These are phyloP conservation scores for Nomada goodeniana DNA, from an alignment of 2,888 invertebrate species.

Conservation along the genomic window DNA sequence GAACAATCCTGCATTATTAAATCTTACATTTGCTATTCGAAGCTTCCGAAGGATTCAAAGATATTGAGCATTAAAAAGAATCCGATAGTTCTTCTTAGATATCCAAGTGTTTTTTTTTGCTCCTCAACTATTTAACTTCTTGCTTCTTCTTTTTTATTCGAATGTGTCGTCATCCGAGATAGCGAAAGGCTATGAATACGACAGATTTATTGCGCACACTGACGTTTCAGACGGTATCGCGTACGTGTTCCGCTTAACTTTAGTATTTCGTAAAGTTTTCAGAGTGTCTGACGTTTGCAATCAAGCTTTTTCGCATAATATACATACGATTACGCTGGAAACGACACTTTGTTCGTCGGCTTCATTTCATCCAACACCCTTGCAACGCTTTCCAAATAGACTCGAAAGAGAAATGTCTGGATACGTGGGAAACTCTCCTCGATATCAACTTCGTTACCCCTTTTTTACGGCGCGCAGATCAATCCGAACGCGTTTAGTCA, in stretches of 20 bases:
- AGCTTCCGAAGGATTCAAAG: not conserved
- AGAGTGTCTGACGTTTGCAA: not conserved
- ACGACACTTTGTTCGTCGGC: not conserved
- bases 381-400: conserved; percentile 2
- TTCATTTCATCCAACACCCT: not conserved
- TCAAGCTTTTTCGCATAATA: not conserved
- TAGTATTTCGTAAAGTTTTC: conserved; percentile 10
- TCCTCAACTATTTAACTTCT: not conserved
- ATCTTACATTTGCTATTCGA: not conserved
- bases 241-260: not conserved
- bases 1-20: not conserved
- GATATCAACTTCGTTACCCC: not conserved
- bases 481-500: not conserved
- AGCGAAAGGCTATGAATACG: not conserved
- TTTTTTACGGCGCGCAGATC: too few relatives aligned
- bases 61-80: too few relatives aligned
- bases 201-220: conserved; percentile 3
- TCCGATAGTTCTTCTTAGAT: not conserved
- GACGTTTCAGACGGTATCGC: conserved; percentile 10
- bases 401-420: not conserved
- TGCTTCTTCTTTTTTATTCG: not conserved
- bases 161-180: not conserved
- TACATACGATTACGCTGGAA: not conserved
- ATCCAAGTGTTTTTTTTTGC: not conserved
- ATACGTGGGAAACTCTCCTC: not conserved